Evolutionary conservation across 2,797 vertebrate species (phyloP), one percentile per base, ranked within the genome.

Genomic region (Spinus pinus): DNA sequence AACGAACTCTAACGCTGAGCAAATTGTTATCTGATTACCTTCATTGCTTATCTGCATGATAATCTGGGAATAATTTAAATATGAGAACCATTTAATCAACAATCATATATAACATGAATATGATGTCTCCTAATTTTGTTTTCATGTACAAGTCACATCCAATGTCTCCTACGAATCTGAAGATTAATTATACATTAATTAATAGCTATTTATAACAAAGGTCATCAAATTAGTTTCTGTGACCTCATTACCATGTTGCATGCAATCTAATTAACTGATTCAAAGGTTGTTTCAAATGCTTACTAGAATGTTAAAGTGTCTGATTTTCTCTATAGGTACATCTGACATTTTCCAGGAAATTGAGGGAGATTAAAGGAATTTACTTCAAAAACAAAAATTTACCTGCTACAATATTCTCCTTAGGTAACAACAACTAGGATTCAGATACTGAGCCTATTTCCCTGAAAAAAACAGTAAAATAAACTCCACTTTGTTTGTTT

Each of bases 141-240:
- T 85, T 65, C 85, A 47, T 62, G 72, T 91, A 83, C 57, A 41
- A 47, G 27, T 85, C 14, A 1, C 50, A 65, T 49, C 72, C 25
- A 16, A 78, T 22, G 50, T 31, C 54, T 89, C 54, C 3, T 2
- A 31, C 62, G 72, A 83, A 91, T 46, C 58, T 58, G 75, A 65
- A 85, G 89, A 91, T 93, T 94, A 91, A 94, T 85, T 82, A 57
- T 46, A 71, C 41, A 41, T 67, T 82, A 94, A 89, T 93, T 91
- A 92, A 81, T 90, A 81, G 58, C 57, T 89, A 79, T 93, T 96
- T 96, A 75, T 93, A 93, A 73, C 73, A 74, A 89, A 92, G 81
- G 89, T 93, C 83, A 83, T 78, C 42, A 96, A 92, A 95, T 94
- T 77, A 90, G 54, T 83, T 89, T 82, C 84, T 81, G 41, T 92